Percentiles rank a stretch among this genome's conserved stretches.
Evolutionary conservation across 2,888 invertebrate species (phyloP).

Genomic region (Ectropis crepuscularia): DNA sequence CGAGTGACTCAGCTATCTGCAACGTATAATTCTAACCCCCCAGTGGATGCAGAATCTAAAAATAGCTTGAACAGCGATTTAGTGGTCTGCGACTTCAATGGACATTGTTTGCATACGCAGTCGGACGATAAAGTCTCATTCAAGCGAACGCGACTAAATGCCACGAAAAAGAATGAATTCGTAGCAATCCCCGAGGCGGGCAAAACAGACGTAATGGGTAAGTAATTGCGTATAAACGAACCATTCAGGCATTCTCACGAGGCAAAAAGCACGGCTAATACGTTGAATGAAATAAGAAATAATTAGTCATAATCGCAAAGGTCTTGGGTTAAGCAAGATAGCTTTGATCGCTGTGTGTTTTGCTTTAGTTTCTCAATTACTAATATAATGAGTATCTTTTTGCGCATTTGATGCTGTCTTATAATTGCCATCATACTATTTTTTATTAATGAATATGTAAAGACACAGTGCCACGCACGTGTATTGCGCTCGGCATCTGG

Average conservation of each 20-base stretch:
- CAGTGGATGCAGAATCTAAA: constrained; percentile 24
- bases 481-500: no score
- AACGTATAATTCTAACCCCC: constrained; percentile 17
- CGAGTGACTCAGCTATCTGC: constrained; percentile 52
- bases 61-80: constrained; percentile 34
- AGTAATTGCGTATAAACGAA: constrained; percentile 74
- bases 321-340: constrained; percentile 33
- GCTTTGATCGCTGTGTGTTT: constrained; percentile 28
- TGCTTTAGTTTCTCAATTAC: constrained; percentile 20
- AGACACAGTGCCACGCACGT: no score
- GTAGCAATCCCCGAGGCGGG: constrained; percentile 57
- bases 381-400: constrained; percentile 3
- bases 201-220: constrained; percentile 69
- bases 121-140: constrained; percentile 54
- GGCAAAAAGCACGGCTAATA: constrained; percentile 53
- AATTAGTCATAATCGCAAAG: constrained; percentile 34
- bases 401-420: no score
- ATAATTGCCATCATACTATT: no score
- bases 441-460: no score
- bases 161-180: constrained; percentile 55
- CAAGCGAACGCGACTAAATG: constrained; percentile 58
- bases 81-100: constrained; percentile 41
- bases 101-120: constrained; percentile 41
- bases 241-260: constrained; percentile 68
- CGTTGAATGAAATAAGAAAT: constrained; percentile 52